Conservation (phyloP, 2,113 vertebrate genomes). For the Cavia aperea region DNA sequence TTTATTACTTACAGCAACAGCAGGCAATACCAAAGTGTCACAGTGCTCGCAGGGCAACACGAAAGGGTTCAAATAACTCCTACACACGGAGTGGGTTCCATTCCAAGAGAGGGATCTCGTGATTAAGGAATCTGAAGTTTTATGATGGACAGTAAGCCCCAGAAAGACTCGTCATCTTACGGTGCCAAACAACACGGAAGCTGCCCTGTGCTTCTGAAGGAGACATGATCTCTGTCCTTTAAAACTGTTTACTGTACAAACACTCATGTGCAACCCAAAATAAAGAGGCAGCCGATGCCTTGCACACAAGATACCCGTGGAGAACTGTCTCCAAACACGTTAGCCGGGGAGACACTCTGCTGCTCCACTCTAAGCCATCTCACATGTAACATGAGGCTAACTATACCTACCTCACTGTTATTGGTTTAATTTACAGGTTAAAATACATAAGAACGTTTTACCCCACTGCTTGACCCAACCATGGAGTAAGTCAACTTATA, state of each 20-base stretch:
- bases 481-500: background rate
- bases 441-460: constrained; percentile 2
- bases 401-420: background rate
- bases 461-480: background rate
- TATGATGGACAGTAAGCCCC: background rate
- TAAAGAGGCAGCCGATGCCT: background rate
- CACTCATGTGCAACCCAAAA: background rate
- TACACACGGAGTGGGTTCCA: background rate
- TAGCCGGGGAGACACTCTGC: background rate
- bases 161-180: background rate
- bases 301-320: background rate
- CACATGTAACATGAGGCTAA: background rate
- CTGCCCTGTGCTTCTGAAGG: background rate
- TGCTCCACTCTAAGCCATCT: background rate
- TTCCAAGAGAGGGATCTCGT: background rate
- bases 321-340: background rate
- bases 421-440: background rate
- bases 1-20: background rate
- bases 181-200: background rate
- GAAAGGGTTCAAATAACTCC: background rate
- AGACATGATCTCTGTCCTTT: background rate
- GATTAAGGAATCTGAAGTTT: background rate
- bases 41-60: background rate
- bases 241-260: background rate
- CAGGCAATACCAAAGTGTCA: background rate